Evolutionary conservation across 2,888 invertebrate species (phyloP).

Genomic region (Ennomos fuscantarius): DNA sequence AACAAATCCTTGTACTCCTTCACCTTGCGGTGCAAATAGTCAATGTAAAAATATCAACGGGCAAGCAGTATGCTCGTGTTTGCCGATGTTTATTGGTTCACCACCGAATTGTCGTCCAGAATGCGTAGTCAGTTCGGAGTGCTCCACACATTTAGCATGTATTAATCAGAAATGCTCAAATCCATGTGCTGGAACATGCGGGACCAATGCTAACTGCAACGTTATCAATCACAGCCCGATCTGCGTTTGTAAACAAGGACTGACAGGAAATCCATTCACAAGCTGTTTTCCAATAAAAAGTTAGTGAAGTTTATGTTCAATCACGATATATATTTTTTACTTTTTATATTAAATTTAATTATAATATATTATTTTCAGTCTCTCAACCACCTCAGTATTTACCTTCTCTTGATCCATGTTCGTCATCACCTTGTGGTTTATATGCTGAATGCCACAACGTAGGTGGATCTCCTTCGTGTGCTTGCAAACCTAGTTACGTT

Average conservation of each 20-base stretch:
- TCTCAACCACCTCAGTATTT: slow-evolving; percentile 59
- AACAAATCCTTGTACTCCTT: slow-evolving; percentile 72
- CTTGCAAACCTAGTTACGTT: slow-evolving; percentile 84
- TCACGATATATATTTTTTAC: slow-evolving; percentile 49
- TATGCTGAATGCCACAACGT: slow-evolving; percentile 86
- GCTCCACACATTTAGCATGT: slow-evolving; percentile 87
- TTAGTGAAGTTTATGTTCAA: slow-evolving; percentile 44
- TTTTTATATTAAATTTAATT: slow-evolving; percentile 40
- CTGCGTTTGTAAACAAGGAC: slow-evolving; percentile 89
- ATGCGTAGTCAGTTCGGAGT: slow-evolving; percentile 89
- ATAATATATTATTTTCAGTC: slow-evolving; percentile 53
- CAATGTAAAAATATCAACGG: slow-evolving; percentile 90
- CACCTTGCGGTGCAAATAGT: slow-evolving; percentile 91
- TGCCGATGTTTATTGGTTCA: slow-evolving; percentile 86
- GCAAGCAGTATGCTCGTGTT: slow-evolving; percentile 90
- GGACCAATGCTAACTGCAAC: slow-evolving; percentile 86
- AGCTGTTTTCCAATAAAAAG: slow-evolving; percentile 87
- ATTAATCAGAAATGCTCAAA: slow-evolving; percentile 89
- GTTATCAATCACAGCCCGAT: slow-evolving; percentile 90
- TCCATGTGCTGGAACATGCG: slow-evolving; percentile 87
- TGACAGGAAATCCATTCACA: slow-evolving; percentile 92
- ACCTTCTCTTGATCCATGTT: slow-evolving; percentile 83
- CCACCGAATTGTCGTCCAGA: slow-evolving; percentile 91
- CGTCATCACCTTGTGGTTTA: slow-evolving; percentile 88
- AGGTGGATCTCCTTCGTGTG: slow-evolving; percentile 85